phyloP scores from a whole-genome alignment of 2,797 vertebrate genomes.

The Rhinogobio ventralis region DNA sequence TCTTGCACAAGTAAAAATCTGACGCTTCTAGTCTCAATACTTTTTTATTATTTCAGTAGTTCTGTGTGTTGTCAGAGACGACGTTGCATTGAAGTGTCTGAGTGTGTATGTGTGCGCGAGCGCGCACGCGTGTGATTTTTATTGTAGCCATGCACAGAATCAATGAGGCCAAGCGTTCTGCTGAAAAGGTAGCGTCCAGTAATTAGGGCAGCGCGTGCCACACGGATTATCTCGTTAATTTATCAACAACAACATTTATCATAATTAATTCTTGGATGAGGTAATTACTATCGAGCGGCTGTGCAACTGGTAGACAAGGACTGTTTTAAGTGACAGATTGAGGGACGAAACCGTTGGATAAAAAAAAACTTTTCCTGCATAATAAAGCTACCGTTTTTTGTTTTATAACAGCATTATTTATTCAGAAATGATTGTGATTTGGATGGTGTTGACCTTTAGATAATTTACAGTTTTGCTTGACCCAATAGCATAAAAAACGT shows the following conservation, averaged over 20 bases:
- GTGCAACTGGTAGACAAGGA: slow-evolving; percentile 85
- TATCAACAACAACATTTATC: slow-evolving; percentile 93
- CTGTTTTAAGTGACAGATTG: slow-evolving; percentile 91
- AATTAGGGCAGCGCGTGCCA: slow-evolving; percentile 87
- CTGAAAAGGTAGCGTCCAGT: slow-evolving; percentile 79
- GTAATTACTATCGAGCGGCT: slow-evolving; percentile 91
- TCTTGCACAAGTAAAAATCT: not conserved
- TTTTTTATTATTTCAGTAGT: not conserved
- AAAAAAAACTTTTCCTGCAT: slow-evolving; percentile 65
- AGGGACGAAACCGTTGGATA: slow-evolving; percentile 85
- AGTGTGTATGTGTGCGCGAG: slow-evolving; percentile 10
- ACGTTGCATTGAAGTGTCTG: slow-evolving; percentile 14
- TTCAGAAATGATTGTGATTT: not conserved
- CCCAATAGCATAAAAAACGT: not conserved
- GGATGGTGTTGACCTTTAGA: not conserved
- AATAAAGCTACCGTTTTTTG: slow-evolving; percentile 42
- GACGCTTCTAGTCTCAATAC: not conserved
- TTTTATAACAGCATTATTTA: not conserved
- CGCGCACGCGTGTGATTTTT: slow-evolving; percentile 44
- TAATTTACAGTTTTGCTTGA: not conserved
- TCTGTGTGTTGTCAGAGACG: slow-evolving; percentile 58
- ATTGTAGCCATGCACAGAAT: slow-evolving; percentile 76
- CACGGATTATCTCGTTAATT: slow-evolving; percentile 92
- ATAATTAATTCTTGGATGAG: slow-evolving; percentile 91
- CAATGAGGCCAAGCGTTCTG: slow-evolving; percentile 78